Conservation (phyloP, 2,888 invertebrate genomes). For the Leptopterna dolabrata region DNA sequence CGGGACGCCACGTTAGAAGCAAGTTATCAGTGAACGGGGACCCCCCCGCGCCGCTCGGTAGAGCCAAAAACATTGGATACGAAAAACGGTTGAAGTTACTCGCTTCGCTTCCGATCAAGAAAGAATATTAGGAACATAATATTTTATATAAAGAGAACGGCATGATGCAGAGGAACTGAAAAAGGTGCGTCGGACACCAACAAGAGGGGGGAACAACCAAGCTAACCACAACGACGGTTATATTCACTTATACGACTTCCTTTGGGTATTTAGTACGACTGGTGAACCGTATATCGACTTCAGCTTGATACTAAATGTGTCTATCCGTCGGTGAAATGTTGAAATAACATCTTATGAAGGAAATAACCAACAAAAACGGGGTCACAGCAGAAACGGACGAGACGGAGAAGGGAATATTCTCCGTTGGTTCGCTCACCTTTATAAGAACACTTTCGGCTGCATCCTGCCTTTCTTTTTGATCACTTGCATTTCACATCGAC, state of each 20-base stretch:
- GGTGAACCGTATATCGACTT: not conserved
- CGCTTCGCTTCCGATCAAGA: not conserved
- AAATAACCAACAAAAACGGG: constrained; percentile 42
- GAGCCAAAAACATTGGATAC: constrained; percentile 26
- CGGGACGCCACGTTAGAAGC: constrained; percentile 50
- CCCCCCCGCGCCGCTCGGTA: constrained; percentile 34
- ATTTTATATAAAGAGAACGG: not conserved
- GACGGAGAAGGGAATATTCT: constrained; percentile 24
- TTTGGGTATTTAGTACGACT: not conserved
- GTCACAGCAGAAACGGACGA: constrained; percentile 45
- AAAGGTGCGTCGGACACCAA: constrained; percentile 36
- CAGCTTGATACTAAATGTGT: not conserved
- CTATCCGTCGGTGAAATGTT: not conserved
- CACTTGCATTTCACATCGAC: constrained; percentile 25
- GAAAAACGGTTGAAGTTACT: not conserved
- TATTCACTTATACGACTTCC: not conserved
- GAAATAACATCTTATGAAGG: not conserved
- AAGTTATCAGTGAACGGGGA: constrained; percentile 46
- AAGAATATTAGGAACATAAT: not conserved
- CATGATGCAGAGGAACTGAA: not conserved
- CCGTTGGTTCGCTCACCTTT: constrained; percentile 45
- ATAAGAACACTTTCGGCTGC: constrained; percentile 49
- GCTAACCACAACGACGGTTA: constrained; percentile 48
- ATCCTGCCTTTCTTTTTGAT: constrained; percentile 7
- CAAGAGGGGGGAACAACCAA: constrained; percentile 36